A percentile compares a stretch with the other conserved stretches of the same genome.
Conservation (phyloP, 2,888 invertebrate species). For the Macrosiphum euphorbiae region DNA sequence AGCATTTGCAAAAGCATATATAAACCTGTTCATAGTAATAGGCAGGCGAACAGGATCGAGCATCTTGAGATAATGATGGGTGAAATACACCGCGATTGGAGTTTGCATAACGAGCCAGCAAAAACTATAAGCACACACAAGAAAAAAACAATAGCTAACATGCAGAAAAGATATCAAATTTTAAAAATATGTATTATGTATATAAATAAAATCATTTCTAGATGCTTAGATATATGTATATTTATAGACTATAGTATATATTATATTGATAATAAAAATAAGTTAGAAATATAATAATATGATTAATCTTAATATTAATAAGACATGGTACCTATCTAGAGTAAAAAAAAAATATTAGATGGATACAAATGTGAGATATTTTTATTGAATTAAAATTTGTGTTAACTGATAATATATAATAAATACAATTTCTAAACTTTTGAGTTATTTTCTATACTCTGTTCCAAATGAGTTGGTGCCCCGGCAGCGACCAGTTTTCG, state of each 20-base stretch:
- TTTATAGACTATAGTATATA: not conserved
- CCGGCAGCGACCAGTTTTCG: no score
- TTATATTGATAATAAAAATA: not conserved
- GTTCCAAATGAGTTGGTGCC: no score
- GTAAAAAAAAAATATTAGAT: not conserved
- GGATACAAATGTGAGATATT: not conserved
- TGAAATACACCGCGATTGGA: slow-evolving; percentile 49
- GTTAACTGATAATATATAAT: not conserved
- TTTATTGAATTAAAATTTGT: not conserved
- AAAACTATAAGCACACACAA: slow-evolving; percentile 64
- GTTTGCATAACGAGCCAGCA: slow-evolving; percentile 60
- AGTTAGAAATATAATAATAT: not conserved
- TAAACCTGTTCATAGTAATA: slow-evolving; percentile 63
- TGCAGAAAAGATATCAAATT: slow-evolving; percentile 36
- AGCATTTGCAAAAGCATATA: slow-evolving; percentile 51
- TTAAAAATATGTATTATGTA: not conserved
- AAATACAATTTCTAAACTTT: not conserved
- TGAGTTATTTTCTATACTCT: not conserved
- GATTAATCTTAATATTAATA: not conserved
- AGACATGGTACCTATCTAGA: not conserved
- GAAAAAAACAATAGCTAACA: slow-evolving; percentile 56
- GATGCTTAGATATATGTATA: not conserved
- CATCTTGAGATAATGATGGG: slow-evolving; percentile 63
- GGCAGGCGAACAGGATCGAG: slow-evolving; percentile 52
- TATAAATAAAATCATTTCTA: not conserved